Base-by-base conservation (phyloP, 2,113 vertebrate genomes). In the Vidua macroura region DNA sequence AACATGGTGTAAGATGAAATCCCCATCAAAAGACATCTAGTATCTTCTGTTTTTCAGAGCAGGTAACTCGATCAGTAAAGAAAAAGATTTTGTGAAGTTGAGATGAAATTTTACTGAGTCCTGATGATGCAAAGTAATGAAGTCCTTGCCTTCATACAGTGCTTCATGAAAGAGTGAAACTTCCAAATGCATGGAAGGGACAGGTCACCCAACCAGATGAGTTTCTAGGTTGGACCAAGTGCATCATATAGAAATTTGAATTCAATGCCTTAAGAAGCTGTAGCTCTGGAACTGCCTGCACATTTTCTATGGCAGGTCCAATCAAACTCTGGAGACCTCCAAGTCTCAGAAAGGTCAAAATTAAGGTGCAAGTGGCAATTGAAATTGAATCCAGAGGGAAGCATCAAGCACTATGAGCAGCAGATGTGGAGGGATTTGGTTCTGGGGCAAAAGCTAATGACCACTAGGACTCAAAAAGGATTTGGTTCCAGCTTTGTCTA, bases 1-100 rank as follows among this genome's bases (percentile, higher is more conserved):
- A 93, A 83, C 86, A 78, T 73, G 68, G 55, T 83, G 51, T 67
- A 89, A 96, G 41, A 86, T 91, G 44, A 86, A 96, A 75, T 95
- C 64, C 53, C 91, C 30, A 91, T 86, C 84, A 90, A 90, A 97
- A 93, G 16, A 82, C 31, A 84, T 41, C 83, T 18, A 39, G 25
- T 15, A 19, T 5, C 13, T 58, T 86, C 44, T 28, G 7, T n/a
- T 49, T 84, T 70, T 75, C 80, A 72, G 20, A 60, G 35, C 19
- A 49, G 60, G 10, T 7, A 37, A 64, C 39, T n/a, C 2, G 1
- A 37, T 64, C 20, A 51, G 17, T 15, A 52, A 52, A 30, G 35
- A 8, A 64, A 41, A 39, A 6, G 2, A 3, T 31, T 16, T 72
- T 33, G 5, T 20, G 70, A 58, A 69, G 27, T 35, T 48, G 28